Conservation (phyloP, 2,888 invertebrate species). For the Microdon myrmicae region DNA sequence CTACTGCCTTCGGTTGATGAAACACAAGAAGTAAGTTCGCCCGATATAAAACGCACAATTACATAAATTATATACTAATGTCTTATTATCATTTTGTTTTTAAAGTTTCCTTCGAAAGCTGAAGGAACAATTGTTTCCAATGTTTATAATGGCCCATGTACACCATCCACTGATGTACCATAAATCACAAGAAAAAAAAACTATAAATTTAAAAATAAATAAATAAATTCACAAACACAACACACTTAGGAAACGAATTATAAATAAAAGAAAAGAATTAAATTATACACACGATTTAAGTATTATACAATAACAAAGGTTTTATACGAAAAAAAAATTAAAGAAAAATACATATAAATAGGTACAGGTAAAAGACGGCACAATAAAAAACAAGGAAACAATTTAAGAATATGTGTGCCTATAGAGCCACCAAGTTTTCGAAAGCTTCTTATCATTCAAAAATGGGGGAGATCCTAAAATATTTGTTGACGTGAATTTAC, state of each 20-base stretch:
- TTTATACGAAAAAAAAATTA: conserved; percentile 40
- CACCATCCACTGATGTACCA: conserved; percentile 70
- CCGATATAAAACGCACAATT: neutral
- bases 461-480: no score
- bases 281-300: no score
- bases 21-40: conserved; percentile 77
- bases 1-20: conserved; percentile 83
- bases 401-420: no score
- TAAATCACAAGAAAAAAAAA: conserved; percentile 51
- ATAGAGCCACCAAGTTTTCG: no score
- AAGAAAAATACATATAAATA: neutral
- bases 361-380: neutral
- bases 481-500: no score
- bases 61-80: neutral
- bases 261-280: no score
- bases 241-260: no score
- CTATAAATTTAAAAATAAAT: conserved; percentile 9
- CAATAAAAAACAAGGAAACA: neutral
- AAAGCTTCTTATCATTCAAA: no score
- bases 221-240: no score
- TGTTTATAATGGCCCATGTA: conserved; percentile 67
- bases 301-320: no score
- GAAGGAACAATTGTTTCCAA: conserved; percentile 62
- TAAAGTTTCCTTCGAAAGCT: conserved; percentile 37
- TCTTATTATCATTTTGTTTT: conserved; percentile 4